Base-by-base conservation (phyloP, 2,888 invertebrate species). In the Dasysyrphus albostriatus region DNA sequence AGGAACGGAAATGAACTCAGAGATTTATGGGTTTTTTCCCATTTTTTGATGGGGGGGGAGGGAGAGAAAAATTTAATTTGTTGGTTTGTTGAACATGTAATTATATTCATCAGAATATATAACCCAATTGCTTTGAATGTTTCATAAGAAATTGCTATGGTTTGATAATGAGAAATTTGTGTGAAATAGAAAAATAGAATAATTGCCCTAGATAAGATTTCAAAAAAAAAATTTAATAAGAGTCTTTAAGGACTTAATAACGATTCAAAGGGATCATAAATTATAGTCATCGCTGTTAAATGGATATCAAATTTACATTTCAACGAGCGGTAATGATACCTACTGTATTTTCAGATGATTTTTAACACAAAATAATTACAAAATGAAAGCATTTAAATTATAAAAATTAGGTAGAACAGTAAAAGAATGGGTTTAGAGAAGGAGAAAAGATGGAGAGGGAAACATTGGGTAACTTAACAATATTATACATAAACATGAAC, bases 51-150 rank as follows among this genome's bases (percentile, higher is more conserved):
- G 9, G 5, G n/a, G 9, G n/a, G 34, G 10, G 9, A 2, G n/a
- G 9, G n/a, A 16, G 10, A 44, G 63, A 9, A 32, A 42, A 63
- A 32, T 29, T 29, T 63, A 44, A 63, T 63, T 63, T 63, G 44
- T 63, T 63, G 63, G 29, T 63, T 63, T 63, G 63, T 44, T 63
- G 44, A 63, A 16, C 32, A 10, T n/a, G 44, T 29, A 32, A 63
- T 44, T 63, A 63, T 63, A 63, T 63, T 63, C 63, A 44, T 24
- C 7, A 61, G n/a, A 56, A 51, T 29, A 16, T n/a, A 37, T n/a
- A 37, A 58, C 37, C 16, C 34, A 34, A 16, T 34, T 34, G 8
- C 56, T 58, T 34, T 58, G 3, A 16, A 34, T 0, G 6, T 32
- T 56, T 56, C 3, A 32, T 32, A 32, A 6, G 4, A 14, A 16